Evolutionary conservation across 2,888 invertebrate genomes (phyloP).

Genomic region (Achlya flavicornis): DNA sequence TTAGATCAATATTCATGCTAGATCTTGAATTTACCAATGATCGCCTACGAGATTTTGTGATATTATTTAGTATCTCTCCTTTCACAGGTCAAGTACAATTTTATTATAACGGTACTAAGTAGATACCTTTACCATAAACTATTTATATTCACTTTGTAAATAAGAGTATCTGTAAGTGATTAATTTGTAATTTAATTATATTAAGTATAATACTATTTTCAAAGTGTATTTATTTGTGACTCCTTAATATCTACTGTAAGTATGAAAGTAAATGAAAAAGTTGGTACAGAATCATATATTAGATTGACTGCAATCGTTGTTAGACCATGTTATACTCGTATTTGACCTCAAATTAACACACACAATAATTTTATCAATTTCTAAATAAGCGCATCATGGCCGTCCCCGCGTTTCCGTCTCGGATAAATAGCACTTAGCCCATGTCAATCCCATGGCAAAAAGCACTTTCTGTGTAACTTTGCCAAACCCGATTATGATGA

Average conservation of each 20-base stretch:
- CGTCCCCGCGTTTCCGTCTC: too few species aligned
- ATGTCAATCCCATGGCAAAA: too few species aligned
- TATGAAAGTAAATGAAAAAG: not conserved
- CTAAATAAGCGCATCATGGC: too few species aligned
- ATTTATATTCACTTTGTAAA: constrained; percentile 4
- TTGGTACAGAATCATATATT: too few species aligned
- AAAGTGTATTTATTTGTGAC: not conserved
- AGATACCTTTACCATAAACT: not conserved
- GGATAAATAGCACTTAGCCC: too few species aligned
- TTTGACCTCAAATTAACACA: too few species aligned
- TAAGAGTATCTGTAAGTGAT: not conserved
- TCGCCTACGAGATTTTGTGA: not conserved
- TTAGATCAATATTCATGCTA: not conserved
- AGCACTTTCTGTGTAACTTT: too few species aligned
- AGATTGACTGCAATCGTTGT: not conserved
- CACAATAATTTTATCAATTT: too few species aligned
- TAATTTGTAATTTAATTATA: not conserved
- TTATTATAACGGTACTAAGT: not conserved
- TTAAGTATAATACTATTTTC: not conserved
- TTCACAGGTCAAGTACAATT: not conserved
- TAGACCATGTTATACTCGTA: not conserved
- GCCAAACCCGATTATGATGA: too few species aligned
- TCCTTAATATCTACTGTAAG: not conserved
- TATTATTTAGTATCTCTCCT: not conserved
- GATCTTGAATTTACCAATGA: not conserved